phyloP scores from a whole-genome alignment of 2,888 invertebrate genomes.

The Choristoneura rosaceana region DNA sequence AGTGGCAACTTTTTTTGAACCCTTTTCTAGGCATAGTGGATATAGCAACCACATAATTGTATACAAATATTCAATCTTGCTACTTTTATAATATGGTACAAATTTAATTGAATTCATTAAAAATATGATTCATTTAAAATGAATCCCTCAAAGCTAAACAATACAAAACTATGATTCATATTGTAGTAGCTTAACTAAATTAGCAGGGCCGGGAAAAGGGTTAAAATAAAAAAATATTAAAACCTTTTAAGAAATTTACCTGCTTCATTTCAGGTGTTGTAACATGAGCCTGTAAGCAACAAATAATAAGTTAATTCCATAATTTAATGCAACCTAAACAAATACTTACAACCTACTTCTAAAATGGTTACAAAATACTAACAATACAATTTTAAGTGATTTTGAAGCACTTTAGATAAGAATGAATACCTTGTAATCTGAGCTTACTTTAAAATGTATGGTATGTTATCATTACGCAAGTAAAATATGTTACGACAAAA shows the following conservation, averaged over 20 bases:
- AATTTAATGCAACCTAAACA: neutral
- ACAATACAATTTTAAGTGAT: slow-evolving; percentile 24
- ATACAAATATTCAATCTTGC: too few species aligned
- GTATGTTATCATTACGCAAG: neutral
- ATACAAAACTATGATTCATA: too few species aligned
- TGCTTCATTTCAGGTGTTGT: slow-evolving; percentile 84
- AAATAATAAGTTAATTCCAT: slow-evolving; percentile 37
- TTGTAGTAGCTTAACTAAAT: too few species aligned
- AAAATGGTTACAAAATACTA: slow-evolving; percentile 1
- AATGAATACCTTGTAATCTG: slow-evolving; percentile 21
- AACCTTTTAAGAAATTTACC: slow-evolving; percentile 62
- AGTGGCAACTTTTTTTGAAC: too few species aligned
- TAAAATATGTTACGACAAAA: slow-evolving; percentile 4
- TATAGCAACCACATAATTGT: too few species aligned
- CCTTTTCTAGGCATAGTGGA: too few species aligned
- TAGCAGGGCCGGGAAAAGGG: too few species aligned
- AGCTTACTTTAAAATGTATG: slow-evolving; percentile 20
- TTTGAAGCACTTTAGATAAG: slow-evolving; percentile 39
- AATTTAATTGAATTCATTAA: too few species aligned
- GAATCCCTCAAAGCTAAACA: too few species aligned
- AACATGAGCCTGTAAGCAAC: slow-evolving; percentile 80
- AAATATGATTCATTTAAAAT: too few species aligned
- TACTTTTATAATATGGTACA: too few species aligned
- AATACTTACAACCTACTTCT: slow-evolving; percentile 6
- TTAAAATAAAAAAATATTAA: neutral